Percentiles rank a stretch among this genome's conserved stretches.
These are phyloP conservation scores for Genyomyrus donnyi DNA, from an alignment of 2,113 vertebrate species.

Conservation along the genomic window DNA sequence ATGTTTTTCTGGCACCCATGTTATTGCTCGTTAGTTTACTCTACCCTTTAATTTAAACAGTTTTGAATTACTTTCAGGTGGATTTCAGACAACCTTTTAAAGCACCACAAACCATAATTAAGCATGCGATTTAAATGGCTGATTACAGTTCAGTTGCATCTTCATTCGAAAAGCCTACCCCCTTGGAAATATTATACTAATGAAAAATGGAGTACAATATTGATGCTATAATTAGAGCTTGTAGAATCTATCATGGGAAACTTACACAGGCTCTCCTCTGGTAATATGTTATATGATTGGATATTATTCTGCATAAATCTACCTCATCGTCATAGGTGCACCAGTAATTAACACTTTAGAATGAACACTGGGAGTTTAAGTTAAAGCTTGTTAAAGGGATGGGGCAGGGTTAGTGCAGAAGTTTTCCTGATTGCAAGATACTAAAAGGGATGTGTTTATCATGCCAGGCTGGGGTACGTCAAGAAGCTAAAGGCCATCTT, in stretches of 20 bases:
- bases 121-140: conserved; percentile 6
- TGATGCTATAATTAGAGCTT: conserved; percentile 11
- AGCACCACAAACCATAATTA: not conserved
- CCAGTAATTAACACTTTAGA: not conserved
- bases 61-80: not conserved
- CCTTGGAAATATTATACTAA: conserved; percentile 8
- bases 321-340: not conserved
- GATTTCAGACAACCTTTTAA: not conserved
- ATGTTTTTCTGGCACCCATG: not conserved
- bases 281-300: not conserved
- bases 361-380: not conserved
- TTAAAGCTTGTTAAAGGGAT: not conserved
- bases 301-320: conserved; percentile 1
- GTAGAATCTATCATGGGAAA: not conserved
- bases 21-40: not conserved
- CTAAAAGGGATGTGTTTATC: not conserved
- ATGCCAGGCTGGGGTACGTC: not conserved
- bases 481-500: too few species aligned
- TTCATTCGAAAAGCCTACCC: not conserved
- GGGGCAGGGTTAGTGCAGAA: not conserved
- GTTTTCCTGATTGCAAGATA: not conserved
- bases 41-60: not conserved
- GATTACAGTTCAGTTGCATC: conserved; percentile 9
- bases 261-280: not conserved
- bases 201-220: not conserved